A percentile compares a stretch with the other conserved stretches of the same genome.
These are phyloP conservation scores for Aplodontia rufa DNA, from an alignment of 2,113 vertebrate genomes.

Conservation along the genomic window DNA sequence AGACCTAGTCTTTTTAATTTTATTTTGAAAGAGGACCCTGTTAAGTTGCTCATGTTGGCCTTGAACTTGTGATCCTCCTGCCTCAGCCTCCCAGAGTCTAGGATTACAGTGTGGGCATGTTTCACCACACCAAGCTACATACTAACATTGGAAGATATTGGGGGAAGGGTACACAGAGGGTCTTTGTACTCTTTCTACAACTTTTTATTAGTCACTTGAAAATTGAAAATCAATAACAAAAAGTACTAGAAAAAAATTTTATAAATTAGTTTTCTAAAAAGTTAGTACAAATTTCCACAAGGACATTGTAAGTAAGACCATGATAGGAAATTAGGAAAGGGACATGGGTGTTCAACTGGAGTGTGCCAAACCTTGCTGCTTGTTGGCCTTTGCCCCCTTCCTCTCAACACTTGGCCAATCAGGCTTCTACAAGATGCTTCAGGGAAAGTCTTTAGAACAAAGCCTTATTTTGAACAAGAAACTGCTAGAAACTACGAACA, in stretches of 20 bases:
- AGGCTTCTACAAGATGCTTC: background rate
- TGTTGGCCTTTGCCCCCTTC: background rate
- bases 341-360: accelerated
- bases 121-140: no score
- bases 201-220: background rate
- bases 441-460: background rate
- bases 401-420: background rate
- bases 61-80: no score
- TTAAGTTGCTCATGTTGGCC: no score
- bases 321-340: background rate
- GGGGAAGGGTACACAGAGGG: background rate
- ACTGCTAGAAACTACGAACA: background rate
- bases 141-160: background rate
- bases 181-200: background rate
- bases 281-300: background rate
- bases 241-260: background rate
- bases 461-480: background rate
- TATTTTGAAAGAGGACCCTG: no score
- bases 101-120: no score
- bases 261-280: background rate
- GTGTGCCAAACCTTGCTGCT: background rate
- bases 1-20: no score
- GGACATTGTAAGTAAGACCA: accelerated
- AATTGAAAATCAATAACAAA: background rate
- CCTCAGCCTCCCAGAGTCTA: no score